Base-by-base conservation (phyloP, 2,888 invertebrate species). In the Arenicola marina region DNA sequence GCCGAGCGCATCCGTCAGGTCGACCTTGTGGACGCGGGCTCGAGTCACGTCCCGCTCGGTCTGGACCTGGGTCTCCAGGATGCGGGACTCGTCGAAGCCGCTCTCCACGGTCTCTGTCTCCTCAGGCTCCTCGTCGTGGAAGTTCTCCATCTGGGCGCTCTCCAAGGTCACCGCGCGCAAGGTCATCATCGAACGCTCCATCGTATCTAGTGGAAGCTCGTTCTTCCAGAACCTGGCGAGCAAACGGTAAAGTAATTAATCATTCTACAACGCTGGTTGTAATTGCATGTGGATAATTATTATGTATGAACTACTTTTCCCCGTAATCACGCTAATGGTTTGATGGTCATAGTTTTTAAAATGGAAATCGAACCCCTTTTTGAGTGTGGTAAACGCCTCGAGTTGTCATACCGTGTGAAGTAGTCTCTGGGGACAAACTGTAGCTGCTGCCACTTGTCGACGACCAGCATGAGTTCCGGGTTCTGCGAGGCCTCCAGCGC, bases 391-490 rank as follows among this genome's bases (percentile, higher is more conserved):
- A n/a, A n/a, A n/a, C n/a, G n/a, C n/a, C n/a, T n/a, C n/a, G n/a
- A n/a, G n/a, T 38, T n/a, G n/a, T n/a, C n/a, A n/a, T n/a, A n/a
- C n/a, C n/a, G 63, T n/a, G 65, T 48, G 26, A 80, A 79, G 66
- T 80, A 79, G n/a, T 79, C 79, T 3, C 78, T 75, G 15, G 78
- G 76, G 45, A 78, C 75, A 62, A 74, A 81, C 57, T 75, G 70
- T 1, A 82, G 73, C 58, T 81, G 76, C n/a, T 81, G 78, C 79
- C 80, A 80, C 61, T 77, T 78, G 68, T 81, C 79, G 61, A 78
- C 79, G 2, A 82, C 77, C 46, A 81, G 69, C 66, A 82, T 70
- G 56, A 77, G 75, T 59, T 79, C 78, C 0, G 81, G 81, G 31
- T 79, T 73, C 4, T 69, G 71, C 34, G 78, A 65, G n/a, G 78